Evolutionary conservation across 2,888 invertebrate species (phyloP).

Genomic region (Omphaloscelis lunosa): DNA sequence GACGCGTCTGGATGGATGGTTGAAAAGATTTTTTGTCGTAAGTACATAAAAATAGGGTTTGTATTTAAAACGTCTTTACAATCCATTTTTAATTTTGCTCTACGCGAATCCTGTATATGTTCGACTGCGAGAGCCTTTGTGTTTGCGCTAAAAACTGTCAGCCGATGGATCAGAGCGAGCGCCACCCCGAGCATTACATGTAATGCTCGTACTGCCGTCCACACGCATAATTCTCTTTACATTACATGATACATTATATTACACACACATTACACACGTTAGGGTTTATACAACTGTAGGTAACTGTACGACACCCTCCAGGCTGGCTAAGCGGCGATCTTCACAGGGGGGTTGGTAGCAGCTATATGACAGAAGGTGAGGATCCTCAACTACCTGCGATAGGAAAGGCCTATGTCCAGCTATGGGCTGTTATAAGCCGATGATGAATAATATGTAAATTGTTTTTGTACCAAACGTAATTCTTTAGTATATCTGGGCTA

Average conservation of each 20-base stretch:
- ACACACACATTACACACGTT: background rate
- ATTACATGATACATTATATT: background rate
- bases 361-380: background rate
- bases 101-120: no score
- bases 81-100: no score
- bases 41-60: background rate
- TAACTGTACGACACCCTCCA: background rate
- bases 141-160: no score
- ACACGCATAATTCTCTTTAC: no score
- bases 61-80: no score
- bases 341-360: background rate
- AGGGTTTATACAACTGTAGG: no score
- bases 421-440: background rate
- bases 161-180: no score
- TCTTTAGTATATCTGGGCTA: background rate
- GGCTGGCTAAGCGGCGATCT: background rate
- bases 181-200: no score
- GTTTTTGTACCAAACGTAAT: no score
- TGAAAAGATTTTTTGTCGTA: background rate
- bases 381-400: background rate
- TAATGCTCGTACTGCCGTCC: no score
- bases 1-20: background rate
- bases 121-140: no score
- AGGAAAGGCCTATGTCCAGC: background rate
- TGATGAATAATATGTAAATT: background rate